Conservation (phyloP, 1,140 invertebrate genomes). For the Ips typographus region DNA sequence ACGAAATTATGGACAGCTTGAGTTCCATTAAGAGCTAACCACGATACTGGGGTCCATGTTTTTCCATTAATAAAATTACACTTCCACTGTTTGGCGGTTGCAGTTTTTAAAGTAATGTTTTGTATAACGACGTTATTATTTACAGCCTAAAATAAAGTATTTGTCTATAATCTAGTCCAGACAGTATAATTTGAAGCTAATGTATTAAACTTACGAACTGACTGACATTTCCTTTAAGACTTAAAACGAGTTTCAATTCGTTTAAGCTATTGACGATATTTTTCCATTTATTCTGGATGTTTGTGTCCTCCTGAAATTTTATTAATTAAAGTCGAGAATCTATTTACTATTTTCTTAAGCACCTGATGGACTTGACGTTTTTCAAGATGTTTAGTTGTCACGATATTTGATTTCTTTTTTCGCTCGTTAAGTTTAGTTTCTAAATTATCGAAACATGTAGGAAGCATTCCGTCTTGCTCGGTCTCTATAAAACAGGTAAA, state of each 20-base stretch:
- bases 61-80: constrained; percentile 37
- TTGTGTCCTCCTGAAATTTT: background rate
- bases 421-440: constrained; percentile 21
- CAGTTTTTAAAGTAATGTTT: constrained; percentile 26
- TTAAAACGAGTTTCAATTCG: background rate
- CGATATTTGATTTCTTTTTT: too few relatives aligned
- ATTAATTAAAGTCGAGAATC: too few relatives aligned
- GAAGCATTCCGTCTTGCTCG: constrained; percentile 18
- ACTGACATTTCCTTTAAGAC: background rate
- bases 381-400: constrained; percentile 28
- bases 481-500: constrained; percentile 32
- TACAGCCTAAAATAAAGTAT: constrained; percentile 33
- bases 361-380: background rate
- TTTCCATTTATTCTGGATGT: background rate
- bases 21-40: constrained; percentile 38
- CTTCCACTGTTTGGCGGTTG: constrained; percentile 29
- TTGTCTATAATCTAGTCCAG: background rate
- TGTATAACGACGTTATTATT: constrained; percentile 33
- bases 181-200: background rate
- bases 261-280: background rate
- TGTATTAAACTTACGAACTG: constrained; percentile 1
- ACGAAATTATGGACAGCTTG: constrained; percentile 40
- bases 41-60: constrained; percentile 39
- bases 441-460: constrained; percentile 34
- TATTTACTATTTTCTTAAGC: too few relatives aligned